Evolutionary conservation across 2,888 invertebrate species (phyloP), one percentile per base, ranked within the genome.

Genomic region (Synergus gifuensis): DNA sequence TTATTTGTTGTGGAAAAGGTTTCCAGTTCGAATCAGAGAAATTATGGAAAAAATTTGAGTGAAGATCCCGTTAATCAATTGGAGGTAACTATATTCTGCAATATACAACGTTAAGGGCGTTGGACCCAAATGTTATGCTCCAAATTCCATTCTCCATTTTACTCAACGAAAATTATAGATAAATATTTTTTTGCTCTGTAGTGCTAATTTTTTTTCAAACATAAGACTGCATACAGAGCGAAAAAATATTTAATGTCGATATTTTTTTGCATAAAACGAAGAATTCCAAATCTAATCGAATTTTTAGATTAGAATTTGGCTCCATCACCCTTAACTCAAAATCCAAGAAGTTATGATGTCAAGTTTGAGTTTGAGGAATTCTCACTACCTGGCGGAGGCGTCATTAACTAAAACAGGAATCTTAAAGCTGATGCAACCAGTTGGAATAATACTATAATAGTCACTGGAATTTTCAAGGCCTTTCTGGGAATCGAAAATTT

Each of bases 401-500:
- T 69, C 69, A 22, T 28, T 8, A 69, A 69, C 69, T 28, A 69
- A 69, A 2, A 18, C 5, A 9, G 8, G 8, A 54, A 54, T n/a
- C n/a, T 36, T n/a, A 54, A 9, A 54, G n/a, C n/a, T 14, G n/a
- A 9, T 9, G 14, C 8, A 54, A 54, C n/a, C n/a, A 54, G 7
- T n/a, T 4, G n/a, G n/a, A 54, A n/a, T n/a, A 54, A n/a, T 54
- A 5, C 36, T 36, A 36, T 36, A 5, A 7, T 36, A 5, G 36
- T 36, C 36, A 36, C 36, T 36, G 36, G 5, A 58, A 9, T 58
- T 58, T 36, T 54, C 22, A 78, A 79, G 73, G 63, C 62, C 42
- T 18, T 40, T 76, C 76, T n/a, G 16, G 3, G n/a, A n/a, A 58
- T 54, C 79, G 77, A 16, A 66, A 76, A 0, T 78, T 79, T 58